A percentile compares a stretch with the other conserved stretches of the same genome.
phyloP scores from a whole-genome alignment of 2,797 vertebrate genomes.

The Mus minutoides region DNA sequence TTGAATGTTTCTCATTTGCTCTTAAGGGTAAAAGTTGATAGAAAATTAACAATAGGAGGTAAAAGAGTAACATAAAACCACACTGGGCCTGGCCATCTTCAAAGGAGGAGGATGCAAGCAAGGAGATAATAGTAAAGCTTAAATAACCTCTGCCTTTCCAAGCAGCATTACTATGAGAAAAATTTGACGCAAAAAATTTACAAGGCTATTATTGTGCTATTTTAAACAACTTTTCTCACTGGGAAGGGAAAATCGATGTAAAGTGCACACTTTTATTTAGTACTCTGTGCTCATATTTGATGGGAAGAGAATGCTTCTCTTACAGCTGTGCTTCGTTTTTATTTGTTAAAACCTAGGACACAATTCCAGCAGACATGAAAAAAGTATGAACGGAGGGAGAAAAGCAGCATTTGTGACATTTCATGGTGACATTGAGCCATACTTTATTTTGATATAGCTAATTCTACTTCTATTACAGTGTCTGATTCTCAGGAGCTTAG shows the following conservation, averaged over 20 bases:
- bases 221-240: constrained; percentile 34
- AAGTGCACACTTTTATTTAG: not conserved
- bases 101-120: not conserved
- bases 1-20: not conserved
- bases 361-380: not conserved
- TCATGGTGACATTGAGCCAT: not conserved
- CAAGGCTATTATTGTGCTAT: constrained; percentile 23
- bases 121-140: constrained; percentile 23
- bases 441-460: not conserved
- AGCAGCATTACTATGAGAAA: not conserved
- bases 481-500: not conserved
- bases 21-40: not conserved
- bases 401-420: not conserved
- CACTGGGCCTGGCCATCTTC: not conserved
- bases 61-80: not conserved
- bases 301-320: not conserved
- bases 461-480: not conserved
- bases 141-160: not conserved
- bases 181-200: constrained; percentile 43
- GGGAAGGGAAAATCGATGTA: not conserved
- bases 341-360: not conserved
- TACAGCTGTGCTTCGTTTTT: not conserved
- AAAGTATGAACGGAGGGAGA: not conserved
- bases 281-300: not conserved
- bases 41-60: not conserved